phyloP scores from a whole-genome alignment of 1,140 invertebrate genomes.

The Rhagoletis pomonella region DNA sequence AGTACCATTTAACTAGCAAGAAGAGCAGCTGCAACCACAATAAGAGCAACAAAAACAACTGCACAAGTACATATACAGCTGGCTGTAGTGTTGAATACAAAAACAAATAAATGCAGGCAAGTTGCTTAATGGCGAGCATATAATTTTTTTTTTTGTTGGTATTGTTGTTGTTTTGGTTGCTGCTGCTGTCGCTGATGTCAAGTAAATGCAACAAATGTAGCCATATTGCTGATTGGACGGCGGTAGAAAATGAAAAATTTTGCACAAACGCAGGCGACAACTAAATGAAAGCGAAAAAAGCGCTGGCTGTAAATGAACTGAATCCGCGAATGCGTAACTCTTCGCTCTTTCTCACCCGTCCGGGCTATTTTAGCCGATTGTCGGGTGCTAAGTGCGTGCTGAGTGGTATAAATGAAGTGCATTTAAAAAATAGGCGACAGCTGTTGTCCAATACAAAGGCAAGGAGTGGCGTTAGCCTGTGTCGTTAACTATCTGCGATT shows the following conservation, averaged over 20 bases:
- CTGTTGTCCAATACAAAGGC: neutral
- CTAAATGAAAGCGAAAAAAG: neutral
- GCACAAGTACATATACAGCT: neutral
- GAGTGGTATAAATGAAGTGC: constrained; percentile 21
- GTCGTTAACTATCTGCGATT: too few species aligned
- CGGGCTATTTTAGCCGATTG: neutral
- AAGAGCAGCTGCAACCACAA: neutral
- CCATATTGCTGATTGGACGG: constrained; percentile 30
- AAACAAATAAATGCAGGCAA: neutral
- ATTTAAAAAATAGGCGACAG: neutral
- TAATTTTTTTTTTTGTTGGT: neutral
- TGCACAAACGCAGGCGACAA: neutral
- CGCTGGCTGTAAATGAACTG: neutral
- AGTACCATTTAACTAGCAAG: too few species aligned
- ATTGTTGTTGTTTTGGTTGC: neutral
- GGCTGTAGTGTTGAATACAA: neutral
- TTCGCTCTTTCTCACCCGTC: neutral
- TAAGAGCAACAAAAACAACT: neutral
- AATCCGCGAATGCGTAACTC: neutral
- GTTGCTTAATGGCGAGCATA: neutral
- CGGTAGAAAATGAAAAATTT: constrained; percentile 36
- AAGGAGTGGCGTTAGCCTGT: too few species aligned
- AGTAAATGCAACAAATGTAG: constrained; percentile 28
- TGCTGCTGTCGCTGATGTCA: neutral
- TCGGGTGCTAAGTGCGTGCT: neutral